These are phyloP conservation scores for Donacobius atricapilla DNA, from an alignment of 2,113 vertebrate genomes.

Conservation along the genomic window DNA sequence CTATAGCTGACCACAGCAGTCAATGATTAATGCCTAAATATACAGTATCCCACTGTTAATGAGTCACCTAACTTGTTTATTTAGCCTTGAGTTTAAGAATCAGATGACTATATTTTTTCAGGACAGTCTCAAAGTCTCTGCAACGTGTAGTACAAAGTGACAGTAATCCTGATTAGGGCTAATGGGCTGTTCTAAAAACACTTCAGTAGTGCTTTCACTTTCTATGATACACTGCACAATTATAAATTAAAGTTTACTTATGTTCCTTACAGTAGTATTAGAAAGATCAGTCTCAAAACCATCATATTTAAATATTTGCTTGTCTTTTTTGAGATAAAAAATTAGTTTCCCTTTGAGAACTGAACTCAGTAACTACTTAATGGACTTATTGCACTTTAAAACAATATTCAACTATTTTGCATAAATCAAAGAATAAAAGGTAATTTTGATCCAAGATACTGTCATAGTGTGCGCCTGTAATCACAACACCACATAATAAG, in stretches of 20 bases:
- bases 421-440: background rate
- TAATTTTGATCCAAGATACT: background rate
- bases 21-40: background rate
- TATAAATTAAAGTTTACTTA: background rate
- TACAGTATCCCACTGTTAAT: background rate
- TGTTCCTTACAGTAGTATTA: background rate
- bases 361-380: background rate
- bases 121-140: background rate
- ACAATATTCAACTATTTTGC: background rate
- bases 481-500: background rate
- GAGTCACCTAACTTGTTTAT: background rate
- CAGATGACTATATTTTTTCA: background rate
- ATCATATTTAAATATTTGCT: background rate
- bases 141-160: background rate
- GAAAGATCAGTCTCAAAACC: background rate
- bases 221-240: background rate
- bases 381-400: background rate
- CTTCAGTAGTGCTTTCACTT: background rate
- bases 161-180: background rate
- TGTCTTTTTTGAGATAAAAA: background rate
- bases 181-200: background rate
- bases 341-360: background rate
- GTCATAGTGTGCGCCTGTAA: background rate
- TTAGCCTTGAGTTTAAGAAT: background rate
- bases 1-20: too few species aligned